phyloP scores from a whole-genome alignment of 1,140 invertebrate genomes.

The Chelonus insularis region DNA sequence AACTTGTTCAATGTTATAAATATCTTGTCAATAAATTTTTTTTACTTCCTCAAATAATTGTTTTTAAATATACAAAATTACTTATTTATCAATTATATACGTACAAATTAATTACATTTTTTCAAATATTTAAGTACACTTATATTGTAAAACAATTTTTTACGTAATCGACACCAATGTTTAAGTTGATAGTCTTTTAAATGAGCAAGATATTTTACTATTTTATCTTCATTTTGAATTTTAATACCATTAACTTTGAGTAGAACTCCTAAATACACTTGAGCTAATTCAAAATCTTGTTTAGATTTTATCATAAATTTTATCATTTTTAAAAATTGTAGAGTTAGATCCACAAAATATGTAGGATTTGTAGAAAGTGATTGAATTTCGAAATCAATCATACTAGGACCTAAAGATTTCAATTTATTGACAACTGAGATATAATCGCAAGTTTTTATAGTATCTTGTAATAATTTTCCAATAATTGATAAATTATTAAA shows the following conservation, averaged over 20 bases:
- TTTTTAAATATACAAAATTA: constrained; percentile 14
- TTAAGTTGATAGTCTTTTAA: constrained; percentile 64
- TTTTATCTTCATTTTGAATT: constrained; percentile 63
- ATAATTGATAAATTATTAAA: constrained; percentile 70
- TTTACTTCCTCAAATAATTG: neutral
- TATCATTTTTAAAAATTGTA: constrained; percentile 81
- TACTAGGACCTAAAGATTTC: constrained; percentile 81
- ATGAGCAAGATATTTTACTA: constrained; percentile 64
- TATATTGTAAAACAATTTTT: constrained; percentile 75
- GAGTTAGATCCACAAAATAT: constrained; percentile 70
- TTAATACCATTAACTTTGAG: constrained; percentile 79
- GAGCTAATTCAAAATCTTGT: constrained; percentile 87
- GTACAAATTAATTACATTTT: constrained; percentile 63
- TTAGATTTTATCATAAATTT: constrained; percentile 73
- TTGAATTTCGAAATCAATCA: constrained; percentile 88
- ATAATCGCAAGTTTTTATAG: constrained; percentile 49
- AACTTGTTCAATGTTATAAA: no score
- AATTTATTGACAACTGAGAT: constrained; percentile 72
- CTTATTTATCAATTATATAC: no score
- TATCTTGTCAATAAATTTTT: constrained; percentile 7
- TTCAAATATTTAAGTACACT: constrained; percentile 77
- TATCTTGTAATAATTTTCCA: constrained; percentile 64
- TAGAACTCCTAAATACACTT: constrained; percentile 90
- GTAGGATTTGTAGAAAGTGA: constrained; percentile 74
- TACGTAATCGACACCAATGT: constrained; percentile 71